Evolutionary conservation across 2,888 invertebrate species (phyloP).

Genomic region (Ectropis crepuscularia): DNA sequence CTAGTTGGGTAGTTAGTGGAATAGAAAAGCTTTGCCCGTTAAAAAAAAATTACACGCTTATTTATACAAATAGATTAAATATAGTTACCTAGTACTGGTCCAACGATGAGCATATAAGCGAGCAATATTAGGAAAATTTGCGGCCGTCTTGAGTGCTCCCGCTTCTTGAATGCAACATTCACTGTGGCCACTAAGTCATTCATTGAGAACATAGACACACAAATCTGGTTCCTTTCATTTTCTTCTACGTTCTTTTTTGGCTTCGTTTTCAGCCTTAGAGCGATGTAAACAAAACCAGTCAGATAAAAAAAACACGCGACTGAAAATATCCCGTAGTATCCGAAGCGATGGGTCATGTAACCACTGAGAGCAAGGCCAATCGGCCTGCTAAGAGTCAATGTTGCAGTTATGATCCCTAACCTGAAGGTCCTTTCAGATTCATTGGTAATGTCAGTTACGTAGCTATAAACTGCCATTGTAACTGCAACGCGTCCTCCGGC

Average conservation of each 20-base stretch:
- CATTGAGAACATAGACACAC: conserved; percentile 68
- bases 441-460: conserved; percentile 85
- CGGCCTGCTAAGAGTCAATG: conserved; percentile 80
- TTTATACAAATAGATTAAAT: conserved; percentile 16
- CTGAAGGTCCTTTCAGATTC: conserved; percentile 86
- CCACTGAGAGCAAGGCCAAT: conserved; percentile 84
- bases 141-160: conserved; percentile 67
- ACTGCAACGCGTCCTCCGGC: conserved; percentile 86
- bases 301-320: conserved; percentile 75
- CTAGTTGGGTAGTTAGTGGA: no score
- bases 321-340: conserved; percentile 78
- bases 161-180: conserved; percentile 72
- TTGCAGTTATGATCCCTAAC: conserved; percentile 85
- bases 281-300: conserved; percentile 74
- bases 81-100: conserved; percentile 79
- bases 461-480: conserved; percentile 86
- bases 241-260: conserved; percentile 68
- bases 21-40: no score
- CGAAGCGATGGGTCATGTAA: conserved; percentile 76
- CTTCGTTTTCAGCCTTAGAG: conserved; percentile 71
- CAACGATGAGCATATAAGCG: conserved; percentile 80
- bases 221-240: conserved; percentile 55
- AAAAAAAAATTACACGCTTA: no score
- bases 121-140: conserved; percentile 76
- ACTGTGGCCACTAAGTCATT: conserved; percentile 76